Percentiles rank a stretch among this genome's conserved stretches.
Evolutionary conservation across 2,797 vertebrate genomes (phyloP).

Genomic region (Falco concolor): DNA sequence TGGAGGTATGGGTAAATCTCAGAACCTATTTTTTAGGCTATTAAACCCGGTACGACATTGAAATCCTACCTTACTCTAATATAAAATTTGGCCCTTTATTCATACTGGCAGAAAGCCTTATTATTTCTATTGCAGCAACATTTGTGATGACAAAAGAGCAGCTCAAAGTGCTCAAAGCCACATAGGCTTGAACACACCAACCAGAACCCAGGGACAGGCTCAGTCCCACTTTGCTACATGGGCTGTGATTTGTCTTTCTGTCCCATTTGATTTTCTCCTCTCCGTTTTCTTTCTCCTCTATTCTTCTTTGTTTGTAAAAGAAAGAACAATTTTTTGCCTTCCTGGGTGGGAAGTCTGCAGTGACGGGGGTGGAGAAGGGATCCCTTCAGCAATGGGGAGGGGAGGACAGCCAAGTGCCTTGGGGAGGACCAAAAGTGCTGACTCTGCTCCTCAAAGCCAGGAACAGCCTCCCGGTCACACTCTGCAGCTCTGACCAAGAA

Average conservation of each 20-base stretch:
- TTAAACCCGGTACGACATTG: neutral
- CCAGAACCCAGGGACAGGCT: neutral
- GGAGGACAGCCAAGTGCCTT: neutral
- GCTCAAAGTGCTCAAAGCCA: neutral
- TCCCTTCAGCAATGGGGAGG: neutral
- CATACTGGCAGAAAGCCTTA: neutral
- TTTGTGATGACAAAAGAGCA: neutral
- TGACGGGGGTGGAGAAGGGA: neutral
- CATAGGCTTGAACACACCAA: neutral
- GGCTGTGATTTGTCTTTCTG: neutral
- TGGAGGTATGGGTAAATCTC: neutral
- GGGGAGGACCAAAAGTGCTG: neutral
- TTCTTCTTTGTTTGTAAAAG: neutral
- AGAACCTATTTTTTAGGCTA: neutral
- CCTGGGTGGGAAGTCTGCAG: rapidly evolving
- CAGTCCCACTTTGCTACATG: rapidly evolving
- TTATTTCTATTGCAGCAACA: neutral
- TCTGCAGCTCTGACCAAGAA: neutral
- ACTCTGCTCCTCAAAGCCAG: neutral
- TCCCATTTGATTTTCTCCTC: neutral
- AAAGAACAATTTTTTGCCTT: neutral
- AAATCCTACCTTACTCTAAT: neutral
- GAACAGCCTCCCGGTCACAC: neutral
- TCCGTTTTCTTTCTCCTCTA: neutral
- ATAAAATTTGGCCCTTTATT: neutral